Conservation (phyloP, 2,888 invertebrate species). For the Stramonita haemastoma region DNA sequence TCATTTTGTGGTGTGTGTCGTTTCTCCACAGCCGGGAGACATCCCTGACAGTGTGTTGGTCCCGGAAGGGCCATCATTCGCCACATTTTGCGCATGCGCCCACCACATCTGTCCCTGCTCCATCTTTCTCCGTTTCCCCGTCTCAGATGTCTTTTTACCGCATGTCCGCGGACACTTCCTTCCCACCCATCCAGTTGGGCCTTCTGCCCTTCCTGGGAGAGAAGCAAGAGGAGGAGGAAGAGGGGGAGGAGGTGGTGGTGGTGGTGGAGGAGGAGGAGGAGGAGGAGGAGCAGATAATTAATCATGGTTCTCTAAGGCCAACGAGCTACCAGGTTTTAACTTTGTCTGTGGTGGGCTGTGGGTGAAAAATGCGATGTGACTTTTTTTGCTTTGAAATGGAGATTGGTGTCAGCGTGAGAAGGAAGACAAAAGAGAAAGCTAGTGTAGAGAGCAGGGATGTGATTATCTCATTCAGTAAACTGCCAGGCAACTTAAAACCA, state of each 20-base stretch:
- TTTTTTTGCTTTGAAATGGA: slow-evolving; percentile 11
- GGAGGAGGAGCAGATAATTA: slow-evolving; percentile 2
- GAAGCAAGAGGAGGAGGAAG: background rate
- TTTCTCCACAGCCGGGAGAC: no score
- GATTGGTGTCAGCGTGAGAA: background rate
- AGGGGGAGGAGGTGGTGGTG: background rate
- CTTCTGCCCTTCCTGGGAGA: background rate
- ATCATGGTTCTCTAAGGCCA: background rate
- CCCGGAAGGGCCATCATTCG: background rate
- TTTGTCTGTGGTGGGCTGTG: background rate
- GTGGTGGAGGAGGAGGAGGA: slow-evolving; percentile 7
- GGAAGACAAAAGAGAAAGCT: background rate
- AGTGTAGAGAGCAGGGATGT: background rate
- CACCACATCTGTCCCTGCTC: slow-evolving; percentile 28
- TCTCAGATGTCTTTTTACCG: slow-evolving; percentile 28
- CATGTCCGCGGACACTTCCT: background rate
- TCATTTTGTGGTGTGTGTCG: no score
- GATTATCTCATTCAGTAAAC: background rate
- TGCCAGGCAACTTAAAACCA: background rate
- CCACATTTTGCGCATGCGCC: slow-evolving; percentile 28
- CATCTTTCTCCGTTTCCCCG: slow-evolving; percentile 34
- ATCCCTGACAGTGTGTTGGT: background rate
- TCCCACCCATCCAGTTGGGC: slow-evolving; percentile 7
- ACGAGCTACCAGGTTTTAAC: background rate
- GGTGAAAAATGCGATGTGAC: background rate